Evolutionary conservation across 1,140 invertebrate species (phyloP).

Genomic region (Lucilia sericata): DNA sequence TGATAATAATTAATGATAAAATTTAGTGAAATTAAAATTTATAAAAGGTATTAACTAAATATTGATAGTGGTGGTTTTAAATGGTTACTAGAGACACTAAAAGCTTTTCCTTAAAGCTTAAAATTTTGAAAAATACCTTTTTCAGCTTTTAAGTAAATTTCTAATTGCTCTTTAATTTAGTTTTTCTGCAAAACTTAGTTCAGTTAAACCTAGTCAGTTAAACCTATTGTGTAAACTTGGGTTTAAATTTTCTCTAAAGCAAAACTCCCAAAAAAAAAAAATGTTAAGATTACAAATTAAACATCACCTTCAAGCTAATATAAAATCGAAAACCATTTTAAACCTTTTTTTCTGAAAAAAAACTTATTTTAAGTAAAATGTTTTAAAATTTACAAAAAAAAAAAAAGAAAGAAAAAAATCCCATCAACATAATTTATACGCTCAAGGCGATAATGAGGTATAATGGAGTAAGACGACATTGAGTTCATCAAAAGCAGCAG

Average conservation of each 20-base stretch:
- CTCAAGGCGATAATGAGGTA: slow-evolving; percentile 67
- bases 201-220: no score
- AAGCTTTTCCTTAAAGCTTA: no score
- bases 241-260: no score
- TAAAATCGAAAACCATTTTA: not conserved
- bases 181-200: no score
- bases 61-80: no score
- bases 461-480: slow-evolving; percentile 60
- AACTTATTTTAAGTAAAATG: not conserved
- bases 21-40: not conserved
- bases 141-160: no score
- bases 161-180: no score
- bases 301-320: slow-evolving; percentile 1
- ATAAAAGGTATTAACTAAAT: not conserved
- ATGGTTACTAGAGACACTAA: no score
- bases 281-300: not conserved
- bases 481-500: slow-evolving; percentile 45
- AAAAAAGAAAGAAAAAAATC: slow-evolving; percentile 50
- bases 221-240: no score
- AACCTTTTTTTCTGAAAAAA: not conserved
- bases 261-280: not conserved
- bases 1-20: not conserved
- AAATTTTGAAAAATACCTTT: no score
- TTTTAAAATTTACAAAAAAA: not conserved
- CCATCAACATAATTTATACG: slow-evolving; percentile 67